A percentile compares a stretch with the other conserved stretches of the same genome.
Conservation (phyloP, 2,113 vertebrate genomes). For the Ptilonorhynchus violaceus region DNA sequence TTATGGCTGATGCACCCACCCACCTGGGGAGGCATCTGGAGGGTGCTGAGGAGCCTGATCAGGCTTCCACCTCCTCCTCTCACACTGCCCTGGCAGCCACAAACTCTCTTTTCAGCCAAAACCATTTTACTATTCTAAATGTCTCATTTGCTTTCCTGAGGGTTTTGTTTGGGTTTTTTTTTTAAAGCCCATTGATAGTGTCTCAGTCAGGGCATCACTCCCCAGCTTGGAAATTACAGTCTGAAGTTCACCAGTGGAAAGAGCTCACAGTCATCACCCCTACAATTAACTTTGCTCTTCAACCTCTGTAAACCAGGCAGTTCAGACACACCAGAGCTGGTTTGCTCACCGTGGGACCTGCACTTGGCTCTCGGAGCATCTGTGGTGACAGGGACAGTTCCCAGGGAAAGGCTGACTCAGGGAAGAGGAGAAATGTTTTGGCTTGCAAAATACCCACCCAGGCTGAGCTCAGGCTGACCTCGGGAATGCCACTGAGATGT, state of each 20-base stretch:
- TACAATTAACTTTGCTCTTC: not conserved
- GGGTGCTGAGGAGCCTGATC: not conserved
- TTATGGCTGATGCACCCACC: not conserved
- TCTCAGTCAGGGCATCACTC: not conserved
- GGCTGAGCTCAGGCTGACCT: not conserved
- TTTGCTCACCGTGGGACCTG: not conserved
- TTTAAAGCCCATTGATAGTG: not conserved
- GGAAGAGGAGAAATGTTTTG: not conserved
- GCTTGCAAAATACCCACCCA: not conserved
- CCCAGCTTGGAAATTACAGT: not conserved
- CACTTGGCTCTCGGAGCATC: not conserved
- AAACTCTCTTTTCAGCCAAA: not conserved
- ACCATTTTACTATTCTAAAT: not conserved
- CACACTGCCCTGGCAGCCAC: not conserved
- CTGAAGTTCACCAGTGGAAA: not conserved
- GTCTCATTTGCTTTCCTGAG: not conserved
- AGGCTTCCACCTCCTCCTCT: not conserved
- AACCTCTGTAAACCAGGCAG: not conserved
- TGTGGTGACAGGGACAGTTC: not conserved
- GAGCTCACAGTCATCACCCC: not conserved
- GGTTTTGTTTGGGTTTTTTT: too few relatives aligned
- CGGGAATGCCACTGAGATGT: not conserved
- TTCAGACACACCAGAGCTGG: not conserved
- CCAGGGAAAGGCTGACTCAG: not conserved
- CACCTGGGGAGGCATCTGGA: rapidly evolving